Conservation (phyloP, 2,113 vertebrate genomes). For the Hippopotamus amphibius region DNA sequence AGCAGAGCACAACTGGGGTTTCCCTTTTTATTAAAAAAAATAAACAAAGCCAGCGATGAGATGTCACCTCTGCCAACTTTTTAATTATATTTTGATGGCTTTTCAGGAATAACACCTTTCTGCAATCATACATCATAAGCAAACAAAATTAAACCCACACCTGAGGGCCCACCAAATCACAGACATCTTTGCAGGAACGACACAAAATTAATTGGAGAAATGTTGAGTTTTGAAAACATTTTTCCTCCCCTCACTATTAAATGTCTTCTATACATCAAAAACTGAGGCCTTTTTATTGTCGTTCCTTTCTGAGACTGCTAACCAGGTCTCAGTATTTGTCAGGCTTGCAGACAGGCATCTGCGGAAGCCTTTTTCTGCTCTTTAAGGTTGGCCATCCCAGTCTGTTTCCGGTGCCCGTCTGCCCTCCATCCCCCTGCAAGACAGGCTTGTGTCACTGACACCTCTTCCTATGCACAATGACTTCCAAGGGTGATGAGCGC, state of each 20-base stretch:
- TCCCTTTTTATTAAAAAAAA: conserved; percentile 70
- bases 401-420: no score
- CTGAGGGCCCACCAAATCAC: not conserved
- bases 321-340: rapidly evolving
- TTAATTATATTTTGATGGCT: conserved; percentile 28
- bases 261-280: not conserved
- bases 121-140: not conserved
- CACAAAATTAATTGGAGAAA: not conserved
- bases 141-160: not conserved
- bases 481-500: no score
- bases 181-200: not conserved
- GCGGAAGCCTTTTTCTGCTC: not conserved
- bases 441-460: no score
- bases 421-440: no score
- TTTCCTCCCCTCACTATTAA: not conserved
- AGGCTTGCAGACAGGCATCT: rapidly evolving
- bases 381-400: not conserved
- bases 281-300: rapidly evolving
- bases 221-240: not conserved
- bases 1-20: not conserved
- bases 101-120: conserved; percentile 20
- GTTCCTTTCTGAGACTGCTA: not conserved
- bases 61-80: not conserved
- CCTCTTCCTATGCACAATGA: no score
- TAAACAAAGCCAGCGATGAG: conserved; percentile 32